phyloP scores from a whole-genome alignment of 2,113 vertebrate genomes.

The Microtus pennsylvanicus region DNA sequence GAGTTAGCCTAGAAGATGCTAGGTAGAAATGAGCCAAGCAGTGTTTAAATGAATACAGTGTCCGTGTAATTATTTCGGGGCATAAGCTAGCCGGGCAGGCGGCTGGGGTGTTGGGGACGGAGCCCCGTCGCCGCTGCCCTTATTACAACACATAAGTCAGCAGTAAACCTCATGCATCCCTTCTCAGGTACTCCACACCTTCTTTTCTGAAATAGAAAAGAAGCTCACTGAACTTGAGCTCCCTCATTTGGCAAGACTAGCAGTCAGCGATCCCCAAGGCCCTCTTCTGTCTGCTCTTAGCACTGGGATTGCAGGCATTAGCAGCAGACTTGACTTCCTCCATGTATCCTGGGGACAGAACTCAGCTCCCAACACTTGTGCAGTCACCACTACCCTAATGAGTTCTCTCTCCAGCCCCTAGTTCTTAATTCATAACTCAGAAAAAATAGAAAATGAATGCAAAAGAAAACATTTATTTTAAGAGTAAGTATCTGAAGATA shows the following conservation, averaged over 20 bases:
- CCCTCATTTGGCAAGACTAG: background rate
- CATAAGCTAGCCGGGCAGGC: no score
- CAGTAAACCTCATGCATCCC: background rate
- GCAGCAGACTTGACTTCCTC: background rate
- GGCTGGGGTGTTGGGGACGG: no score
- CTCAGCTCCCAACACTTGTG: background rate
- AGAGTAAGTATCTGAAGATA: background rate
- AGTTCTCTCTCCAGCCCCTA: background rate
- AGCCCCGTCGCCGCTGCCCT: no score
- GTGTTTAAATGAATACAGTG: no score
- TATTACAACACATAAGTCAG: rapidly evolving
- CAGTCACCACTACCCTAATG: no score
- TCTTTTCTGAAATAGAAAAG: background rate
- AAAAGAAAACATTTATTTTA: background rate
- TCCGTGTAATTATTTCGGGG: no score
- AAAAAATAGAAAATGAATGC: background rate
- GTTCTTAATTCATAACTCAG: background rate
- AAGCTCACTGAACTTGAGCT: background rate
- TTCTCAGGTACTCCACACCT: background rate
- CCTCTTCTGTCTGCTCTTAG: background rate
- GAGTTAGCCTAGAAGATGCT: no score
- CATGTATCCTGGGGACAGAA: background rate
- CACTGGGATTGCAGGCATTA: background rate
- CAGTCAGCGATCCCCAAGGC: background rate
- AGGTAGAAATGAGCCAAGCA: no score